A percentile compares a stretch with the other conserved stretches of the same genome.
Conservation (phyloP, 2,113 vertebrate species). For the Silurus asotus region DNA sequence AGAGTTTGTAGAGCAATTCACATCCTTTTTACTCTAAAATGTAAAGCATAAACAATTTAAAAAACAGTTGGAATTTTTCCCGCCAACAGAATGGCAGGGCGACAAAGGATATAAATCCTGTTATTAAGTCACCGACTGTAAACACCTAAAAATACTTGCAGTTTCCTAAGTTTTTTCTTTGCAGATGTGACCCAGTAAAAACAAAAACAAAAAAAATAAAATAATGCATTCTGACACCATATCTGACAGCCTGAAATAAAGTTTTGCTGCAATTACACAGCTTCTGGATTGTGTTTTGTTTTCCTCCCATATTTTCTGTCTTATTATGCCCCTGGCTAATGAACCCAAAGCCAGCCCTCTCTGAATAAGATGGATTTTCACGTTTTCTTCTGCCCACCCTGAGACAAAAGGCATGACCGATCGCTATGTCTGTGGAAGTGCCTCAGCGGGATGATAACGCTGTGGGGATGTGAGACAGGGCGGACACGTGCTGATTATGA, state of each 20-base stretch:
- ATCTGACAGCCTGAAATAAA: slow-evolving; percentile 23
- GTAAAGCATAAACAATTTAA: background rate
- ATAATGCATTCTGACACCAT: background rate
- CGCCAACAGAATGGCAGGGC: background rate
- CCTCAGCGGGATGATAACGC: slow-evolving; percentile 56
- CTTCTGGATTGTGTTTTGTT: slow-evolving; percentile 28
- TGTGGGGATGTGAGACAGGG: slow-evolving; percentile 56
- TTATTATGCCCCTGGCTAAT: slow-evolving; percentile 46
- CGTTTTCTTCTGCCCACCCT: slow-evolving; percentile 41
- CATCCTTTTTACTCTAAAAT: background rate
- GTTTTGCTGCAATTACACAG: slow-evolving; percentile 40
- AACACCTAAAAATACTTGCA: slow-evolving; percentile 34
- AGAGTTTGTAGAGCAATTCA: background rate
- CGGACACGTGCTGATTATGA: slow-evolving; percentile 64
- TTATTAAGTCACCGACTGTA: background rate
- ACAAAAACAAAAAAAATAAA: slow-evolving; percentile 2
- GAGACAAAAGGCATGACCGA: slow-evolving; percentile 65
- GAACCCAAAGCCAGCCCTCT: slow-evolving; percentile 28
- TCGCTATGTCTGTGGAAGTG: slow-evolving; percentile 62
- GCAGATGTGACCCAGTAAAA: slow-evolving; percentile 3
- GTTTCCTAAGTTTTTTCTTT: background rate
- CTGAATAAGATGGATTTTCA: slow-evolving; percentile 41
- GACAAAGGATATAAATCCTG: slow-evolving; percentile 20
- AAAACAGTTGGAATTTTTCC: background rate
- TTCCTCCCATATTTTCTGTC: slow-evolving; percentile 34